phyloP scores from a whole-genome alignment of 2,113 vertebrate genomes.

The Verasper variegatus region DNA sequence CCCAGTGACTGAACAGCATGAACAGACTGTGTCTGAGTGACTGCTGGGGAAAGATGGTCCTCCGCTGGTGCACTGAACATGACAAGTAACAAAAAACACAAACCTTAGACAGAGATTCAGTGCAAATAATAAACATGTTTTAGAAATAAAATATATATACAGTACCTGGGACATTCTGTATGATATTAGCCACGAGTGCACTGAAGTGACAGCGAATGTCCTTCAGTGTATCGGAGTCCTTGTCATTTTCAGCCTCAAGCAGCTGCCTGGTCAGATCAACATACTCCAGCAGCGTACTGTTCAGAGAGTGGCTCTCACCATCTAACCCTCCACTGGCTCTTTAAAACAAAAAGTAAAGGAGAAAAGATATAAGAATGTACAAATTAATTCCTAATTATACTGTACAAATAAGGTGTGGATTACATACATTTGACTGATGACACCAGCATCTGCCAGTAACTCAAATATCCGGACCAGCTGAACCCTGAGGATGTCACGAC shows the following conservation, averaged over 20 bases:
- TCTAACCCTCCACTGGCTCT: constrained; percentile 97
- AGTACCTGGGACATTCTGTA: constrained; percentile 98
- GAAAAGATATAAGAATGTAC: neutral
- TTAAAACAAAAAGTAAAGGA: constrained; percentile 2
- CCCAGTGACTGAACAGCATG: constrained; percentile 99
- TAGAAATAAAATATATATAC: neutral
- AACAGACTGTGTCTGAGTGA: constrained; percentile 98
- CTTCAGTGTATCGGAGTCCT: constrained; percentile 96
- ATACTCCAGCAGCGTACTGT: constrained; percentile 94
- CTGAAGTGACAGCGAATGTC: constrained; percentile 99
- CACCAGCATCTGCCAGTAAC: constrained; percentile 96
- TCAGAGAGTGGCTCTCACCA: constrained; percentile 96
- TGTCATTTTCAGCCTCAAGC: constrained; percentile 99
- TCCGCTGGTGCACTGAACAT: constrained; percentile 93
- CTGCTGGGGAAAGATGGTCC: constrained; percentile 97
- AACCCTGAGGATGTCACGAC: constrained; percentile 97
- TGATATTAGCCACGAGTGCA: constrained; percentile 99
- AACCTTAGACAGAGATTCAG: neutral
- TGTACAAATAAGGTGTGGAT: neutral
- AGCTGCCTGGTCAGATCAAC: constrained; percentile 97
- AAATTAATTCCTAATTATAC: neutral
- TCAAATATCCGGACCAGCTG: constrained; percentile 99
- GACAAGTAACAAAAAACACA: neutral
- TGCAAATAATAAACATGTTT: neutral
- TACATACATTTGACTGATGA: constrained; percentile 95